Evolutionary conservation across 2,113 vertebrate species (phyloP).

Genomic region (Hydrochoerus hydrochaeris): DNA sequence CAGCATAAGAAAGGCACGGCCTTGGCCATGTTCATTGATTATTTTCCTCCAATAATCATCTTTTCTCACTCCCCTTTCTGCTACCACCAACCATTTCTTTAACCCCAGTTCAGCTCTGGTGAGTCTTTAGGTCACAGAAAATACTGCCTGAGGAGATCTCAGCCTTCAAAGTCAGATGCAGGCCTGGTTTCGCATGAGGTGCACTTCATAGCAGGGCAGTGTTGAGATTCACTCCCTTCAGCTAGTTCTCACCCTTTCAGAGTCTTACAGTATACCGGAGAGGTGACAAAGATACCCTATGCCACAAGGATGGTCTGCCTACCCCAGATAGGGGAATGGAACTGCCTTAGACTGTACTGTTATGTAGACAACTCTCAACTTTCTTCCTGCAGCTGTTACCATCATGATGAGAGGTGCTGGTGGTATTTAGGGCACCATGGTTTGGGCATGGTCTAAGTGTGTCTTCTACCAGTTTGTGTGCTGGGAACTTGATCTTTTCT

Average conservation of each 20-base stretch:
- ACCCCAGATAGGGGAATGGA: neutral
- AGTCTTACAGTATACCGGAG: neutral
- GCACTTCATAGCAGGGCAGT: neutral
- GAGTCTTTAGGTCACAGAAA: neutral
- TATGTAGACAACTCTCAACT: neutral
- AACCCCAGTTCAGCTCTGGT: neutral
- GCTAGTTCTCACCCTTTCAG: neutral
- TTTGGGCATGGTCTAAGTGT: neutral
- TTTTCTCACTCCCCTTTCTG: neutral
- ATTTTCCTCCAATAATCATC: neutral
- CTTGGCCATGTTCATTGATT: neutral
- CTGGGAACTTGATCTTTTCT: neutral
- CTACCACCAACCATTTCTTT: neutral
- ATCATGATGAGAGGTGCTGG: neutral
- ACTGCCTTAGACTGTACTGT: neutral
- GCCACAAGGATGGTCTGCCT: neutral
- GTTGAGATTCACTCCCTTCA: neutral
- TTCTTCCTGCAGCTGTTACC: neutral
- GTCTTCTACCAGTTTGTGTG: neutral
- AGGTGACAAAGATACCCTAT: neutral
- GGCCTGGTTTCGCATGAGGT: accelerated
- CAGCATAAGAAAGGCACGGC: neutral
- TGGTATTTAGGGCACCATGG: neutral
- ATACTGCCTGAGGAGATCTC: neutral
- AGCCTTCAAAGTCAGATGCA: neutral